Evolutionary conservation across 2,888 invertebrate genomes (phyloP).

Genomic region (Nemapogon koenigi): DNA sequence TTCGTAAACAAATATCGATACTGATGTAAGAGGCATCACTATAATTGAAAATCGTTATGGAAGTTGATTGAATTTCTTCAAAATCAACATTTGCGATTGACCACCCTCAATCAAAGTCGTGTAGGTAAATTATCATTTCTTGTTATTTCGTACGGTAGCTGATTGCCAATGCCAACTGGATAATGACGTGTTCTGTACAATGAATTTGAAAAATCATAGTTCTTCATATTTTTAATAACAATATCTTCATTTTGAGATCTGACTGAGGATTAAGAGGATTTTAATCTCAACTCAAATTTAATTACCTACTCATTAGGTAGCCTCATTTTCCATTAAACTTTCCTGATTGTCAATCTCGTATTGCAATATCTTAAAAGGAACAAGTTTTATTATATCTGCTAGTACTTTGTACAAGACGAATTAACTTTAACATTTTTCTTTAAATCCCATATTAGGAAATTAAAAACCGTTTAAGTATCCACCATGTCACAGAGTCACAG

Average conservation of each 20-base stretch:
- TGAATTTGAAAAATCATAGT: background rate
- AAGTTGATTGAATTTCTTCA: slow-evolving; percentile 1
- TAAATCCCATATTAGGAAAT: slow-evolving; percentile 5
- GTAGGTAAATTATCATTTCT: slow-evolving; percentile 1
- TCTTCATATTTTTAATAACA: background rate
- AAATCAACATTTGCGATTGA: background rate
- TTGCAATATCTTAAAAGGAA: too few relatives aligned
- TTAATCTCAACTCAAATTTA: too few relatives aligned
- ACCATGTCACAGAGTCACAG: slow-evolving; percentile 6
- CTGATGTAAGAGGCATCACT: slow-evolving; percentile 1
- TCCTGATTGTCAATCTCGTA: too few relatives aligned
- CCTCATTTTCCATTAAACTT: too few relatives aligned
- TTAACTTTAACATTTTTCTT: too few relatives aligned
- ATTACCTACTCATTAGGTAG: too few relatives aligned
- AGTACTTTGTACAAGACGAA: too few relatives aligned
- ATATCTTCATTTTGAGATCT: background rate
- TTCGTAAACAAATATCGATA: too few relatives aligned
- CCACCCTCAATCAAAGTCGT: background rate
- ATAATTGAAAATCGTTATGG: background rate
- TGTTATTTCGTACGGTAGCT: slow-evolving; percentile 3
- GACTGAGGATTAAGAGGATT: too few relatives aligned
- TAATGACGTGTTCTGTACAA: background rate
- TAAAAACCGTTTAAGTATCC: slow-evolving; percentile 6
- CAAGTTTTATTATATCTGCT: too few relatives aligned
- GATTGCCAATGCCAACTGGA: background rate